phyloP scores from a whole-genome alignment of 2,888 invertebrate species.

The Nematopogon swammerdamellus region DNA sequence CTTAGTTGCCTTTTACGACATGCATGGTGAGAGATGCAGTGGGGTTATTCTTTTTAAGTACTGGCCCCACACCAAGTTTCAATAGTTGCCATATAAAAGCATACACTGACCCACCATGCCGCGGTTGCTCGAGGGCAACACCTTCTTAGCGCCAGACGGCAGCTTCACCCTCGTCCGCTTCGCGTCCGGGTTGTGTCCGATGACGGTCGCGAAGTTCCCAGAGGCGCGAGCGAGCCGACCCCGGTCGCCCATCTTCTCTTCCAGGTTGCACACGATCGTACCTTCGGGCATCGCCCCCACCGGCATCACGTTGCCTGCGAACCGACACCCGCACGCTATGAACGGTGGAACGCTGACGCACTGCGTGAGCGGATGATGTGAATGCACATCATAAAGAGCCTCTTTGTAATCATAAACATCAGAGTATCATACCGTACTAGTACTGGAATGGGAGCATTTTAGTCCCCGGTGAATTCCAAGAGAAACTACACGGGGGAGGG shows the following conservation, averaged over 20 bases:
- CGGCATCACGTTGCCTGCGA: constrained; percentile 94
- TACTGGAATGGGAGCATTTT: too few relatives aligned
- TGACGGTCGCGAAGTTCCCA: constrained; percentile 98
- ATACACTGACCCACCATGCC: constrained; percentile 99
- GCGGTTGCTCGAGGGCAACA: constrained; percentile 96
- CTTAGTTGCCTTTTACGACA: too few relatives aligned
- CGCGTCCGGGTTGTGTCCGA: constrained; percentile 98
- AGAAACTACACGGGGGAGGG: too few relatives aligned
- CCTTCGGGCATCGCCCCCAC: constrained; percentile 99
- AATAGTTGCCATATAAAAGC: too few relatives aligned
- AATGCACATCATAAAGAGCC: constrained; percentile 29
- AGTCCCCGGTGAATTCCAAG: too few relatives aligned
- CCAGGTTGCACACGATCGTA: constrained; percentile 98
- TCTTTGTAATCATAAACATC: constrained; percentile 23
- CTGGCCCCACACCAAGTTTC: too few relatives aligned
- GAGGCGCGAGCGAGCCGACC: constrained; percentile 97
- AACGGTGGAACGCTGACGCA: too few relatives aligned
- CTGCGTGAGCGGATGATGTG: too few relatives aligned
- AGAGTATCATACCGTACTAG: too few relatives aligned
- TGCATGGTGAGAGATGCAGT: too few relatives aligned
- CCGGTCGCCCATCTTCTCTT: constrained; percentile 98
- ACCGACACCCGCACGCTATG: not conserved
- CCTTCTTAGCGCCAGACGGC: constrained; percentile 98
- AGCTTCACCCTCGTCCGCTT: constrained; percentile 96
- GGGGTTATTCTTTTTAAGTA: too few relatives aligned